Evolutionary conservation across 1,140 invertebrate genomes (phyloP), one percentile per base, ranked within the genome.

Genomic region (Eumaeus atala): DNA sequence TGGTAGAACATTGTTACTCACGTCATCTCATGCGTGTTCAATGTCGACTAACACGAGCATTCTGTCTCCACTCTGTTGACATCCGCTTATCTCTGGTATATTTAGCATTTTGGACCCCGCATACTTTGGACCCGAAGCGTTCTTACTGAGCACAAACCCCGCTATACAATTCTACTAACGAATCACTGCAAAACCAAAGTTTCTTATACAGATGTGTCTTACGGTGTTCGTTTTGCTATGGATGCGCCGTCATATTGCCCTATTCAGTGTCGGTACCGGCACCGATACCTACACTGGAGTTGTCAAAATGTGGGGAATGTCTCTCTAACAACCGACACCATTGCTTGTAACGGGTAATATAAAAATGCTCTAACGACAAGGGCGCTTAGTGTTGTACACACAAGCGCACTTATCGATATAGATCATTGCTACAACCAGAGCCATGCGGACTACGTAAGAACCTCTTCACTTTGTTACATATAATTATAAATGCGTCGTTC

Each of bases 21-120:
- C 70, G 67, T 77, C 77, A 80, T 74, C 68, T 74, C 77, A 79
- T 80, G 71, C 75, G 75, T 77, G 74, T 79, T 79, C 58, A 64
- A 74, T 81, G 77, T 82, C 74, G 62, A 82, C 75, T 86, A 84
- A 86, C 80, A 78, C 67, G 60, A 51, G 66, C 66, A 72, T 64
- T 72, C 59, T 71, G 63, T 68, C 67, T 71, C 74, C 71, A 74
- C 73, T 67, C 61, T 76, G 61, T 78, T 67, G 73, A 79, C 70
- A 77, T 74, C 61, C 68, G 75, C 77, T 83, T 77, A 58, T 74
- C 70, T 76, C 64, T 84, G 72, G 74, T 81, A 68, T 64, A 64
- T 64, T 66, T 71, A 79, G 81, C 76, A 72, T 74, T 81, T 78
- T 77, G 73, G 71, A 56, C 83, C 79, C 77, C 70, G 83, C 78